Evolutionary conservation across 2,797 vertebrate genomes (phyloP).

Genomic region (Chelon labrosus): DNA sequence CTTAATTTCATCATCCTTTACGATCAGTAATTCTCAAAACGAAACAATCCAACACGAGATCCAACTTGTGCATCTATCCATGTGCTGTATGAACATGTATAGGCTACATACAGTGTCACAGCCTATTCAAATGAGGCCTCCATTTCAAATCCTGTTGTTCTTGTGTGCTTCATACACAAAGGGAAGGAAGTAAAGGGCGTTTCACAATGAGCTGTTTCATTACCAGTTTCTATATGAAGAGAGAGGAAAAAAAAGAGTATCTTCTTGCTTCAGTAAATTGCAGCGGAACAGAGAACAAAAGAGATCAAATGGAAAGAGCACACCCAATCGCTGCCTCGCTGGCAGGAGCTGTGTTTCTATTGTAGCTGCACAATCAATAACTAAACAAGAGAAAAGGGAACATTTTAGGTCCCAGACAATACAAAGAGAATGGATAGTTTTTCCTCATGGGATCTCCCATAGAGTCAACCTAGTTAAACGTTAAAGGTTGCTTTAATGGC

Average conservation of each 20-base stretch:
- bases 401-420: slow-evolving; percentile 39
- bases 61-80: not conserved
- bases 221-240: slow-evolving; percentile 31
- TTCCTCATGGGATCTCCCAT: slow-evolving; percentile 7
- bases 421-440: slow-evolving; percentile 11
- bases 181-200: slow-evolving; percentile 43
- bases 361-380: slow-evolving; percentile 52
- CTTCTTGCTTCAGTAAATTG: slow-evolving; percentile 51
- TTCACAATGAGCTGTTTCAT: slow-evolving; percentile 42
- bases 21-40: too few relatives aligned
- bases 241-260: slow-evolving; percentile 22
- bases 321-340: slow-evolving; percentile 49
- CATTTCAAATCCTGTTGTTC: slow-evolving; percentile 24
- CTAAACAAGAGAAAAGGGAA: slow-evolving; percentile 29
- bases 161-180: slow-evolving; percentile 33
- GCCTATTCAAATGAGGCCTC: slow-evolving; percentile 3
- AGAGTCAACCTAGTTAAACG: slow-evolving; percentile 9
- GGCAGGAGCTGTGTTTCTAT: slow-evolving; percentile 47
- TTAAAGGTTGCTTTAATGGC: slow-evolving; percentile 12
- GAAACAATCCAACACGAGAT: not conserved
- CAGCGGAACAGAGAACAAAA: slow-evolving; percentile 48
- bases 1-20: too few relatives aligned
- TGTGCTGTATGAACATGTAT: not conserved
- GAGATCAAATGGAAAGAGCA: slow-evolving; percentile 67
- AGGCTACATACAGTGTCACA: not conserved